phyloP scores from a whole-genome alignment of 2,113 vertebrate species.

The Dipodomys spectabilis region DNA sequence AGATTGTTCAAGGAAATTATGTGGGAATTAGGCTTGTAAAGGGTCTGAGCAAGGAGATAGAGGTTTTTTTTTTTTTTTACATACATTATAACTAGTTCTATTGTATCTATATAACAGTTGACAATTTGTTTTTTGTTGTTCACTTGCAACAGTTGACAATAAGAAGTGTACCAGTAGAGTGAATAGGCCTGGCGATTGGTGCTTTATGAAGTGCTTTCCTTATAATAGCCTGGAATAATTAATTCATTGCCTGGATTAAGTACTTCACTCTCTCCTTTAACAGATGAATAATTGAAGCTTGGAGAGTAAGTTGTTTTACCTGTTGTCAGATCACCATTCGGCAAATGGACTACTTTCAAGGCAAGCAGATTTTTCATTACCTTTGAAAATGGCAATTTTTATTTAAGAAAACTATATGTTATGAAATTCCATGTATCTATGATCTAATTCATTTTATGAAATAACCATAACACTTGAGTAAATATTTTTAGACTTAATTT shows the following conservation, averaged over 20 bases:
- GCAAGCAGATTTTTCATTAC: not conserved
- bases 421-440: not conserved
- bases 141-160: not conserved
- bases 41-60: too few species aligned
- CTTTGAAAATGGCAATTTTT: not conserved
- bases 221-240: not conserved
- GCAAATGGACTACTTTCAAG: not conserved
- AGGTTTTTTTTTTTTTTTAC: too few species aligned
- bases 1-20: too few species aligned
- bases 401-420: not conserved
- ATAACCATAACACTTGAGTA: not conserved
- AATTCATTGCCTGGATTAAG: not conserved
- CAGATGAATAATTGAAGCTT: not conserved
- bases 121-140: not conserved
- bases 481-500: constrained; percentile 42
- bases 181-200: rapidly evolving
- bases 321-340: not conserved
- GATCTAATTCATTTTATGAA: not conserved
- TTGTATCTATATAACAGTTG: not conserved
- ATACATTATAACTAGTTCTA: not conserved
- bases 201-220: not conserved
- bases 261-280: not conserved
- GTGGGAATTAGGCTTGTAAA: too few species aligned
- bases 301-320: not conserved
- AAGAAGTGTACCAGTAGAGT: too few species aligned